phyloP scores from a whole-genome alignment of 2,888 invertebrate genomes.

The Bombylius major region DNA sequence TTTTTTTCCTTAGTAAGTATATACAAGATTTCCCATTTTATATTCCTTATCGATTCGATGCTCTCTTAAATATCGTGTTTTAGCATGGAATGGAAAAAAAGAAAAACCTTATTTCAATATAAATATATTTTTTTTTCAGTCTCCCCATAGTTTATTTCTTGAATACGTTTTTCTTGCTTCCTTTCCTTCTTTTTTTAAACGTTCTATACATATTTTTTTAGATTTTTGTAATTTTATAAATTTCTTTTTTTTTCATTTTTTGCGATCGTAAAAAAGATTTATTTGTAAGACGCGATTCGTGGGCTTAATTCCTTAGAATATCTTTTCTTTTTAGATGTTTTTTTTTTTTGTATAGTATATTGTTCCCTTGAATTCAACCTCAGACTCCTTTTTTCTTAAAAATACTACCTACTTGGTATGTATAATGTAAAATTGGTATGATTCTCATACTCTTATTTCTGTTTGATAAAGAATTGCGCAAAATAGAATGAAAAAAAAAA shows the following conservation, averaged over 20 bases:
- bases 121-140: no score
- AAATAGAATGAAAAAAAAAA: constrained; percentile 9
- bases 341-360: not conserved
- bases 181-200: constrained; percentile 6
- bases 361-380: constrained; percentile 1
- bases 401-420: not conserved
- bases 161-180: constrained; percentile 13
- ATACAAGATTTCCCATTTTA: not conserved
- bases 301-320: constrained; percentile 11
- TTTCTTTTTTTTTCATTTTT: constrained; percentile 11
- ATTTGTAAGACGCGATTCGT: constrained; percentile 17
- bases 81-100: no score
- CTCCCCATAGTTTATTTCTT: constrained; percentile 14
- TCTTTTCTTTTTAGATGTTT: constrained; percentile 4
- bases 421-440: not conserved
- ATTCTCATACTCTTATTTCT: constrained; percentile 3
- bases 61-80: no score
- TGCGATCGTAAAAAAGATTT: constrained; percentile 15
- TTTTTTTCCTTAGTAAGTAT: not conserved
- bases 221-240: not conserved
- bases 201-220: constrained; percentile 1
- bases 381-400: not conserved
- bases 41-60: no score
- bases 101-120: no score
- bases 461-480: constrained; percentile 8